Evolutionary conservation across 2,113 vertebrate genomes (phyloP).

Genomic region (Amphiprion percula): DNA sequence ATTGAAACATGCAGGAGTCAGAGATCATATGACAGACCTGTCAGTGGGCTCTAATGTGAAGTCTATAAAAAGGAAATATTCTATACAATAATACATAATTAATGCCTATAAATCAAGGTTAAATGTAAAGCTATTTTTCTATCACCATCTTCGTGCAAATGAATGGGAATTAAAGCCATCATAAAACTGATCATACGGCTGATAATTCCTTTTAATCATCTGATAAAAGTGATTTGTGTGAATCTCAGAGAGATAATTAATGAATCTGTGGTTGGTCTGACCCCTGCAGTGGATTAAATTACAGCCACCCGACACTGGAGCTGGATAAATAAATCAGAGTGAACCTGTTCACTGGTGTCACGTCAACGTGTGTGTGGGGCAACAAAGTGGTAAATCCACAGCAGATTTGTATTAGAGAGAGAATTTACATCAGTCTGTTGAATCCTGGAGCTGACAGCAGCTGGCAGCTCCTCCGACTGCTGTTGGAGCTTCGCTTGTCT

Average conservation of each 20-base stretch:
- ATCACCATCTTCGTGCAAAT: too few species aligned
- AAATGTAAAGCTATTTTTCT: too few species aligned
- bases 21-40: not conserved
- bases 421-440: constrained; percentile 61
- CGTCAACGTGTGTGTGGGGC: constrained; percentile 3
- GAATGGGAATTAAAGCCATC: too few species aligned
- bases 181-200: too few species aligned
- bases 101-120: not conserved
- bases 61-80: not conserved
- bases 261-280: constrained; percentile 32
- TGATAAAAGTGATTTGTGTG: too few species aligned
- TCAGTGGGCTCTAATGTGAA: not conserved
- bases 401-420: constrained; percentile 5
- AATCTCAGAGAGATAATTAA: not conserved
- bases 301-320: constrained; percentile 57
- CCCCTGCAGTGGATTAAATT: constrained; percentile 23
- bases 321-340: constrained; percentile 70
- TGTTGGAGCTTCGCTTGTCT: constrained; percentile 26
- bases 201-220: too few species aligned
- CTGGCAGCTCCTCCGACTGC: constrained; percentile 28
- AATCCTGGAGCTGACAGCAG: constrained; percentile 5
- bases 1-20: not conserved
- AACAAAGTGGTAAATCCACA: too few species aligned
- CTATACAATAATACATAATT: not conserved
- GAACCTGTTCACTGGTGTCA: constrained; percentile 27